Evolutionary conservation across 37 sponge, comb jelly and placozoan species (phyloP).

Genomic region (Axinella damicornis): DNA sequence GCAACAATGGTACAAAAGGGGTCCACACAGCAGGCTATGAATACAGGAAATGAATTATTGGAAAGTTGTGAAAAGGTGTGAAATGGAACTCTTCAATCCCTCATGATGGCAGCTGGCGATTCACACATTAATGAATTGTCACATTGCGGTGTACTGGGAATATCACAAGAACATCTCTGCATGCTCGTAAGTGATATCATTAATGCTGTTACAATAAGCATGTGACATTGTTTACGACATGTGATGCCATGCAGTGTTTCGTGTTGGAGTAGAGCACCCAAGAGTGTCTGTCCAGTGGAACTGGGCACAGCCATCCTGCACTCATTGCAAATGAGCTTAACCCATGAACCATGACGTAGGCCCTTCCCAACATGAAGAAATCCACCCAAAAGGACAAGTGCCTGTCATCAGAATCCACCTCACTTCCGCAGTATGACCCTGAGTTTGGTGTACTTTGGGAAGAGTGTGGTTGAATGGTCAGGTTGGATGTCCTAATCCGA

Average conservation of each 20-base stretch:
- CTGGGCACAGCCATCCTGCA: conserved; percentile 18
- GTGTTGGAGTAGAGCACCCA: conserved; percentile 12
- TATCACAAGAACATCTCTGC: no score
- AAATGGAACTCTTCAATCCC: no score
- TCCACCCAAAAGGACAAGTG: conserved; percentile 6
- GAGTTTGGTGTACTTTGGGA: neutral
- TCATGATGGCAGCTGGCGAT: no score
- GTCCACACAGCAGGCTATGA: no score
- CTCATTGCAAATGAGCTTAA: conserved; percentile 34
- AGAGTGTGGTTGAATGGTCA: conserved; percentile 8
- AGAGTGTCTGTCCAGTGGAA: conserved; percentile 9
- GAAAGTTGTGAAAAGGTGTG: no score
- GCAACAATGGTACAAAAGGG: no score
- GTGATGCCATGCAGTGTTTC: conserved; percentile 21
- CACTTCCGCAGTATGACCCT: neutral
- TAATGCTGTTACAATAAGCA: conserved; percentile 27
- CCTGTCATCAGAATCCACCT: neutral
- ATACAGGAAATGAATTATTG: no score
- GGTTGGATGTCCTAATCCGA: neutral
- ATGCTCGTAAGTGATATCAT: no score
- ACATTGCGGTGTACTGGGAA: no score
- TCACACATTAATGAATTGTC: no score
- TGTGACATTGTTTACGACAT: neutral
- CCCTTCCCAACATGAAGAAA: conserved; percentile 4
- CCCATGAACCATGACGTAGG: conserved; percentile 17